Evolutionary conservation across 2,888 invertebrate genomes (phyloP).

Genomic region (Andrena trimmerana): DNA sequence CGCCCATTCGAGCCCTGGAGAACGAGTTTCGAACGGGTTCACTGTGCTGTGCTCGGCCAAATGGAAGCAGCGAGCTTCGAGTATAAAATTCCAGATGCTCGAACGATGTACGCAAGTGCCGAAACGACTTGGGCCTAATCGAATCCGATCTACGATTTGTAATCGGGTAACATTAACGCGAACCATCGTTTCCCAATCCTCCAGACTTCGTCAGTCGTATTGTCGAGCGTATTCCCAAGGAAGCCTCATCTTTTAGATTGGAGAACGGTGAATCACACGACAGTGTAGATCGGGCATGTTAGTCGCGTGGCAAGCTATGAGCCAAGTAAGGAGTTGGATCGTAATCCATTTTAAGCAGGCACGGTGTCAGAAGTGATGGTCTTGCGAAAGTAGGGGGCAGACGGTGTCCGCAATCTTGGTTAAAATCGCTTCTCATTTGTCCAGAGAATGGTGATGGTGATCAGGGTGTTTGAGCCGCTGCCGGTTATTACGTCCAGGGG

Average conservation of each 20-base stretch:
- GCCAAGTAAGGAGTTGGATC: constrained; percentile 9
- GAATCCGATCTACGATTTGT: constrained; percentile 24
- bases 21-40: constrained; percentile 67
- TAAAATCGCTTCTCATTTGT: constrained; percentile 37
- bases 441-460: constrained; percentile 17
- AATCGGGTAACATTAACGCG: neutral
- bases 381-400: neutral
- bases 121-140: constrained; percentile 27
- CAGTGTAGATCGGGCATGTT: neutral
- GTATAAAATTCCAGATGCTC: constrained; percentile 26
- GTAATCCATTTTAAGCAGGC: neutral
- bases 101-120: constrained; percentile 20
- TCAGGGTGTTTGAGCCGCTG: constrained; percentile 3
- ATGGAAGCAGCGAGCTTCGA: constrained; percentile 7
- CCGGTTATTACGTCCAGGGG: constrained; percentile 36
- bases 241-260: too few relatives aligned
- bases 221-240: neutral
- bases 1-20: constrained; percentile 62
- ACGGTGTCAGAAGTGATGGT: neutral
- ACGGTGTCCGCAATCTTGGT: constrained; percentile 2
- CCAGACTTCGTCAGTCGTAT: neutral
- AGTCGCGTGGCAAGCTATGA: constrained; percentile 4
- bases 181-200: neutral
- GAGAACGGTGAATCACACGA: too few relatives aligned
- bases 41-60: constrained; percentile 8